Base-by-base conservation (phyloP, 2,797 vertebrate genomes). In the Sebastes goodei region DNA sequence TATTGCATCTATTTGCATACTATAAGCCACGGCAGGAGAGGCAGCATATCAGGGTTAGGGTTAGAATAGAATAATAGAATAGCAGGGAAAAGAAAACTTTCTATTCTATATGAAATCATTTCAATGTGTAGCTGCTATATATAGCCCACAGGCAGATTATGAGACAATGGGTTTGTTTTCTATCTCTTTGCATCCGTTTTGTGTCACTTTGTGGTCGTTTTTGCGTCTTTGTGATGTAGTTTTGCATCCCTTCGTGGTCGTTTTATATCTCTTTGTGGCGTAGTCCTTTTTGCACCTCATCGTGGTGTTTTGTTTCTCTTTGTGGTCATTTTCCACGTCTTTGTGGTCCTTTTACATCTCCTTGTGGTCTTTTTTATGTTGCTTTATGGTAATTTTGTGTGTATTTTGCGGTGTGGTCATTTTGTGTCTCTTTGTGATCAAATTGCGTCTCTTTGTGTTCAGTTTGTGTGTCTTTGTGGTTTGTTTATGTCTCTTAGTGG, bases 1-100 rank as follows among this genome's bases (percentile, higher is more conserved):
- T 59, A 76, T 84, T 78, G 74, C 27, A 82, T 71, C 15, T 56
- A 64, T 78, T 77, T 83, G 29, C 71, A 61, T 80, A 35, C 29
- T 25, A 71, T 42, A 67, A 59, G 52, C 15, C 46, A 10, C 7
- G 20, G 20, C 7, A 32, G 23, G 23, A 65, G 30, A 68, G 4
- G 25, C 8, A 59, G 71, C 20, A 74, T 21, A 71, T 61, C 12
- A 70, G 55, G 49, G 29, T 2, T 3, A 38, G 32, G 64, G 3
- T 25, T 56, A 27, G 62, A 25, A 15, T 64, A 42, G 21, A 27
- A 17, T 9, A 25, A 9, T 64, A 10, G 21, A 42, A 17, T 15
- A 25, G 21, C 8, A 42, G 62, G 8, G 35, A 46, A 46, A 7
- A n/a, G 30, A 42, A 64, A 23, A 49, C 3, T 15, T 70, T 33